phyloP scores from a whole-genome alignment of 2,888 invertebrate genomes.

The Myathropa florea region DNA sequence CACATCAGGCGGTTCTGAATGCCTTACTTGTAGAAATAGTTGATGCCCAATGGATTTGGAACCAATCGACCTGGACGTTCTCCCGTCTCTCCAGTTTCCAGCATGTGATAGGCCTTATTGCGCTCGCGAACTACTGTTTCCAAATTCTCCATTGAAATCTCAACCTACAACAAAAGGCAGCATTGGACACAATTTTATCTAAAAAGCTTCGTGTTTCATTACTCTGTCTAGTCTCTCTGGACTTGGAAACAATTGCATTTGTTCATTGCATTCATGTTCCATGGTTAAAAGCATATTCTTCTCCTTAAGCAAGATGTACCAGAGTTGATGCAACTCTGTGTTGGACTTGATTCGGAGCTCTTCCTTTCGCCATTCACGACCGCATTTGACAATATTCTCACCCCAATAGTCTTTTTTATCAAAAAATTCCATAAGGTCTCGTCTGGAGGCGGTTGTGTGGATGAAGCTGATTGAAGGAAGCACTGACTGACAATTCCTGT shows the following conservation, averaged over 20 bases:
- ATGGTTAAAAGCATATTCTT: conserved; percentile 98
- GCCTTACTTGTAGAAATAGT: conserved; percentile 81
- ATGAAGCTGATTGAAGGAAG: conserved; percentile 20
- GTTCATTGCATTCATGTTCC: conserved; percentile 90
- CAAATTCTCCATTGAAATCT: conserved; percentile 96
- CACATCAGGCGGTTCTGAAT: neutral
- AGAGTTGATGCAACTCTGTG: conserved; percentile 96
- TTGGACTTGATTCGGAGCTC: conserved; percentile 97
- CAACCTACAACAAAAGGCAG: conserved; percentile 82
- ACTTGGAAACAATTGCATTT: conserved; percentile 89
- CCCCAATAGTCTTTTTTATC: conserved; percentile 93
- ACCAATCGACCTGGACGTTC: conserved; percentile 86
- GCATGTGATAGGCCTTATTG: conserved; percentile 91
- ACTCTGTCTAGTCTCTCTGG: conserved; percentile 96
- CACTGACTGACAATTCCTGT: conserved; percentile 12
- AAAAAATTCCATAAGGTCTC: conserved; percentile 92
- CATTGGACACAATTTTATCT: no score
- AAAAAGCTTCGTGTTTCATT: neutral
- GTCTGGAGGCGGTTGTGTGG: conserved; percentile 42
- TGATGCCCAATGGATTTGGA: conserved; percentile 84
- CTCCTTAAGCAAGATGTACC: conserved; percentile 96
- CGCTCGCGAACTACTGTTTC: conserved; percentile 95
- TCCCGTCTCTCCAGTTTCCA: conserved; percentile 94
- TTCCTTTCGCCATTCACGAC: conserved; percentile 93
- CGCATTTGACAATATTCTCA: conserved; percentile 87